Evolutionary conservation across 2,797 vertebrate genomes (phyloP).

Genomic region (Crocodylus rhombifer): DNA sequence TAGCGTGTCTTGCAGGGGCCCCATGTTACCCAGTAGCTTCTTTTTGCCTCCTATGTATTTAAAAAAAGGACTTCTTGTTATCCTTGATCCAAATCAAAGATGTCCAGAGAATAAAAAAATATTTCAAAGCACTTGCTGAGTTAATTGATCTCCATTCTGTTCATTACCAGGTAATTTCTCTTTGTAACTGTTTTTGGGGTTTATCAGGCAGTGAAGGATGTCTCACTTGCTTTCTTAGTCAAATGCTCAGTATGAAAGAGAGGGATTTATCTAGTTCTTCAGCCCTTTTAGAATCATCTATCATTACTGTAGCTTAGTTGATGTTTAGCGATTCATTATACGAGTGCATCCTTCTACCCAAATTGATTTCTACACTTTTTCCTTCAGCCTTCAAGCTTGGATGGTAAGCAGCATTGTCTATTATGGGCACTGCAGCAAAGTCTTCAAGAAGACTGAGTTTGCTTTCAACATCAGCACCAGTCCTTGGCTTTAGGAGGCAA

Average conservation of each 20-base stretch:
- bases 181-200: not conserved
- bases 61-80: too few relatives aligned
- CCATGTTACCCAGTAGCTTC: too few relatives aligned
- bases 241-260: not conserved
- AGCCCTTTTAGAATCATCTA: not conserved
- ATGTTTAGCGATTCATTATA: constrained; percentile 27
- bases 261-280: not conserved
- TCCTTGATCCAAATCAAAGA: not conserved
- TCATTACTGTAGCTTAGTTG: constrained; percentile 2
- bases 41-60: too few relatives aligned
- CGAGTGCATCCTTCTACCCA: constrained; percentile 42
- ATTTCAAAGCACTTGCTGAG: not conserved
- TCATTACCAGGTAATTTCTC: not conserved
- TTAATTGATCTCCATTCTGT: not conserved
- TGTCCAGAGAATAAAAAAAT: not conserved
- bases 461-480: not conserved
- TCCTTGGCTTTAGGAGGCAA: not conserved
- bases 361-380: not conserved
- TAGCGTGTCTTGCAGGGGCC: too few relatives aligned
- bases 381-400: not conserved
- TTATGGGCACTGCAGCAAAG: not conserved
- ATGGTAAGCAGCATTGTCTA: not conserved
- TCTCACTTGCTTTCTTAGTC: not conserved
- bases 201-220: not conserved
- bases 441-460: not conserved